These are phyloP conservation scores for Camponotus pennsylvanicus DNA, from an alignment of 1,140 invertebrate genomes.

Conservation along the genomic window DNA sequence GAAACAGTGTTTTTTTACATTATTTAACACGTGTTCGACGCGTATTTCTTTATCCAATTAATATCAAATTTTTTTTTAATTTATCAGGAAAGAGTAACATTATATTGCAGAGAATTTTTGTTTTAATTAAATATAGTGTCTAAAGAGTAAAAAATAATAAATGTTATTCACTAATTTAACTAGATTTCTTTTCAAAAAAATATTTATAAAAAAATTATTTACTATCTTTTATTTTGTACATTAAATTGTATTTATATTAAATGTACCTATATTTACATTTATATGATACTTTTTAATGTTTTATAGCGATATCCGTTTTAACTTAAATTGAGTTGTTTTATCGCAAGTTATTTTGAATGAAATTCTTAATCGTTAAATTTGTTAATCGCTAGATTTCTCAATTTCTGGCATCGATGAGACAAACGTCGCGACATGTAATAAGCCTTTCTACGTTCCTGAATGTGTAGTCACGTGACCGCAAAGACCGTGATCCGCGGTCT, in stretches of 20 bases:
- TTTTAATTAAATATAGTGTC: background rate
- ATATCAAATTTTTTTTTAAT: conserved; percentile 39
- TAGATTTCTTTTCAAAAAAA: background rate
- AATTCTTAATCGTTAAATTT: background rate
- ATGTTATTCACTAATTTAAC: background rate
- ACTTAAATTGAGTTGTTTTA: background rate
- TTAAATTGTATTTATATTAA: background rate
- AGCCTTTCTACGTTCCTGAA: conserved; percentile 66
- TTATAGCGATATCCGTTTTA: background rate
- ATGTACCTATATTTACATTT: background rate
- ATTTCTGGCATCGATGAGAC: background rate
- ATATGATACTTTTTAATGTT: background rate
- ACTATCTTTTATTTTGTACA: background rate
- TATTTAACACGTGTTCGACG: conserved; percentile 60
- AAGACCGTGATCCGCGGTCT: conserved; percentile 61
- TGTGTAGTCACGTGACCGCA: conserved; percentile 72
- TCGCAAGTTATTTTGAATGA: background rate
- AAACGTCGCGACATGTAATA: conserved; percentile 13
- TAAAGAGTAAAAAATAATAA: background rate
- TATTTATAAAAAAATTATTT: background rate
- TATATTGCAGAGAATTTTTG: background rate
- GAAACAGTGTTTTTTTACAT: conserved; percentile 37
- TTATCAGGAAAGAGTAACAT: background rate
- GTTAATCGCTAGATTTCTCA: background rate
- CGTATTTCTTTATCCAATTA: conserved; percentile 9